Percentiles rank a stretch among this genome's conserved stretches.
Evolutionary conservation across 2,113 vertebrate species (phyloP).

Genomic region (Aegotheles bennettii): DNA sequence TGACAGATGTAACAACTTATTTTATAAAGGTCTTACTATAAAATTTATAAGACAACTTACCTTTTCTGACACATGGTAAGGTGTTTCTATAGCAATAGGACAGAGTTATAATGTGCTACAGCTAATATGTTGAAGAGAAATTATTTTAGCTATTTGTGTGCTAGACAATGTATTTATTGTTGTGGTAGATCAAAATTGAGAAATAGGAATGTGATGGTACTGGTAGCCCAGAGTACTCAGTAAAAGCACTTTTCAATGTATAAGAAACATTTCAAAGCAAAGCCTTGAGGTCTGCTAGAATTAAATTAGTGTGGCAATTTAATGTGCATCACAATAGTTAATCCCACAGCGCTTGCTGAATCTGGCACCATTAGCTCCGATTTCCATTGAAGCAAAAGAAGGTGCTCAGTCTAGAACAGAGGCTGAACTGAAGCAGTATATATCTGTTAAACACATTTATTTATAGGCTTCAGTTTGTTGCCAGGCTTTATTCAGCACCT

Average conservation of each 20-base stretch:
- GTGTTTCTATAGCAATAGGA: background rate
- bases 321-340: conserved; percentile 15
- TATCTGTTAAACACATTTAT: background rate
- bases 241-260: background rate
- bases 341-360: background rate
- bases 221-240: background rate
- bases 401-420: background rate
- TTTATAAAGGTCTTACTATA: background rate
- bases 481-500: background rate
- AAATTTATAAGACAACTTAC: background rate
- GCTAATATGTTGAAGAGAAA: background rate
- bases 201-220: background rate
- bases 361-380: background rate
- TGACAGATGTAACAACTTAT: background rate
- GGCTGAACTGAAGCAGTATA: background rate
- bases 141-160: background rate
- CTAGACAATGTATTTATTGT: background rate
- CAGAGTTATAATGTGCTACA: background rate
- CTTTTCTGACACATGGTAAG: background rate
- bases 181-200: background rate
- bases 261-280: background rate
- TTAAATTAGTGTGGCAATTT: conserved; percentile 29
- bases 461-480: background rate
- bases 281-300: background rate
- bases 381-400: conserved; percentile 20